Evolutionary conservation across 2,888 invertebrate species (phyloP), one percentile per base, ranked within the genome.

Genomic region (Noctua fimbriata): DNA sequence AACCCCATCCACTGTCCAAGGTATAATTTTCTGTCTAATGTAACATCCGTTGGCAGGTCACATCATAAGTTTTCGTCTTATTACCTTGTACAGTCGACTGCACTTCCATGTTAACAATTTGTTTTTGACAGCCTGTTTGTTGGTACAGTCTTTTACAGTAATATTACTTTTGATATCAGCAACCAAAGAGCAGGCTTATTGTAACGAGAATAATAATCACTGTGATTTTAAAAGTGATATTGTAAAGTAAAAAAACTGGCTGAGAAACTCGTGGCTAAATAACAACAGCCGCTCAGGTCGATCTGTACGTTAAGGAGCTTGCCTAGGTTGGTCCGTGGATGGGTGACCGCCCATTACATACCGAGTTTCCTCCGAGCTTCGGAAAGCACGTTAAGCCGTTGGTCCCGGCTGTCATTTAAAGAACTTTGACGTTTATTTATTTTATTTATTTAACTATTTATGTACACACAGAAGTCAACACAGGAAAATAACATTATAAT

Each of bases 1-100:
- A 89, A 90, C 89, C 88, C 83, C 90, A 90, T 89, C 77, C 69
- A 47, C 60, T 79, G 85, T 79, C 73, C 71, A 81, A 85, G 88
- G 87, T 92, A 91, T 93, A 92, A 93, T 94, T 93, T 93, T 87
- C 90, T 69, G 69, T 91, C 87, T 82, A 88, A 90, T 91, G 90
- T 93, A 92, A 93, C 90, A 91, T 94, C 91, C 89, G 91, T 79
- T 83, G 73, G 71, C 66, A 72, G 78, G 83, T 85, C 81, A 79
- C 76, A 36, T 84, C 32, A 36, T 5, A 84, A 84, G 77, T 89
- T 71, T 76, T 78, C 55, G 49, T 71, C 71, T 67, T 69, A 72
- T 85, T 73, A 52, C 60, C 21, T 73, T 36, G 47, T 79, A 79
- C 74, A 66, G 28, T 74, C 65, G 18, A 82, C 65, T 47, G 32